Percentiles rank a stretch among this genome's conserved stretches.
Conservation (phyloP, 2,113 vertebrate genomes). For the Tonatia bakeri region DNA sequence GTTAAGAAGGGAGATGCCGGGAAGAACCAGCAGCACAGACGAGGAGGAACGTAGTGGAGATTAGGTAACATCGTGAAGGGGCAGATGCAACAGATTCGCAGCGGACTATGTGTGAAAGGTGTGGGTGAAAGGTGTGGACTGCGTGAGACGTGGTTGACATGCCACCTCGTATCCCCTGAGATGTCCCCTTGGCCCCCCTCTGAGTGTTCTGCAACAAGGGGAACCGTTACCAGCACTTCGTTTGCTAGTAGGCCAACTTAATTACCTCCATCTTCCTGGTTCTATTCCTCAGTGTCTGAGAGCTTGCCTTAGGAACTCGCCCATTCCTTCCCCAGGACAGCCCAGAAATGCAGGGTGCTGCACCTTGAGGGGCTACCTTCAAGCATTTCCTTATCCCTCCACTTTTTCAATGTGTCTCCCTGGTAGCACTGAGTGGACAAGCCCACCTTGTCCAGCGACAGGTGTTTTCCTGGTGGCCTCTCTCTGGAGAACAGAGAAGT, state of each 20-base stretch:
- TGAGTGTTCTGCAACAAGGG: background rate
- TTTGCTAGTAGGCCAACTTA: background rate
- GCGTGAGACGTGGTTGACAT: too few relatives aligned
- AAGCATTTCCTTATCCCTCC: background rate
- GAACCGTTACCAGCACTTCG: background rate
- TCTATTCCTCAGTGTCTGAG: background rate
- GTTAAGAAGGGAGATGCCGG: background rate
- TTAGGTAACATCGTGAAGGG: fast-evolving
- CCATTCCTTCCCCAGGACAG: background rate
- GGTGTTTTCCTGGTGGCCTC: background rate
- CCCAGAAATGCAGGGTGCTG: background rate
- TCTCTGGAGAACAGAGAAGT: background rate
- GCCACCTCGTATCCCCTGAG: background rate
- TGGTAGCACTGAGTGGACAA: background rate
- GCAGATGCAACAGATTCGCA: background rate
- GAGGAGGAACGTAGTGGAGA: fast-evolving
- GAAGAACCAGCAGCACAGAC: background rate
- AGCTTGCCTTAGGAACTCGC: background rate
- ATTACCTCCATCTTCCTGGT: background rate
- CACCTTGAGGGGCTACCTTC: background rate
- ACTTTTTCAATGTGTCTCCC: background rate
- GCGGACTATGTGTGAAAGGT: too few relatives aligned
- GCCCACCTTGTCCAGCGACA: too few relatives aligned
- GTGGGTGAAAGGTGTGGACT: background rate
- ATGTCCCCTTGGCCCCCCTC: background rate